Percentiles rank a stretch among this genome's conserved stretches.
Evolutionary conservation across 2,113 vertebrate species (phyloP).

Genomic region (Rostratula benghalensis): DNA sequence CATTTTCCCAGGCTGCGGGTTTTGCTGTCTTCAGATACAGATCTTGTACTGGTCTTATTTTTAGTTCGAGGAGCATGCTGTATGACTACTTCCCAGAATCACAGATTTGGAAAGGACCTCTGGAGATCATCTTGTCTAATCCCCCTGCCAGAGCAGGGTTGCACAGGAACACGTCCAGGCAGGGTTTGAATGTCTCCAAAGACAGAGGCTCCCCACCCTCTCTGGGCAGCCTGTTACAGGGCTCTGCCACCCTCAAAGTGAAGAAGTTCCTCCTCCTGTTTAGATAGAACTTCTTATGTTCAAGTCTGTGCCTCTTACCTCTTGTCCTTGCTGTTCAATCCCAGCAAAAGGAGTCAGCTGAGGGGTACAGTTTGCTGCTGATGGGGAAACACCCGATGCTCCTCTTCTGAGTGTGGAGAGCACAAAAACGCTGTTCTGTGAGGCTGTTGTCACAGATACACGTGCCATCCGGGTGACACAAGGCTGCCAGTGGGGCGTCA

Average conservation of each 20-base stretch:
- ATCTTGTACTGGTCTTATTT: rapidly evolving
- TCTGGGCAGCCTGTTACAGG: no score
- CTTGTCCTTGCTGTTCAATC: neutral
- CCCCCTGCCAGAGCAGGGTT: no score
- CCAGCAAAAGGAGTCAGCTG: neutral
- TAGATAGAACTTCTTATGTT: no score
- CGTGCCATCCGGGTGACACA: rapidly evolving
- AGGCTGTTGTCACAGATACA: neutral
- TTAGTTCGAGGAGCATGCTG: neutral
- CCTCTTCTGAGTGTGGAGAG: neutral
- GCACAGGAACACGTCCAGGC: no score
- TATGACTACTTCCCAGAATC: neutral
- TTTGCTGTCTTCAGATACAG: neutral
- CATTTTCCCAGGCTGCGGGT: neutral
- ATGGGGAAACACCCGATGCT: neutral
- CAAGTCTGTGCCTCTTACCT: no score
- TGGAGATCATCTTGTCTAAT: no score
- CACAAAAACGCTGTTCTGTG: neutral
- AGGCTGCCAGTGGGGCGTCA: neutral
- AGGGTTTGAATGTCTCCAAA: no score
- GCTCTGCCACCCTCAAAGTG: no score
- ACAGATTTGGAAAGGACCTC: no score
- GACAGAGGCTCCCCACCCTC: no score
- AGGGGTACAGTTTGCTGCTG: neutral
- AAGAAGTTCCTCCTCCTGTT: no score